A percentile compares a stretch with the other conserved stretches of the same genome.
Evolutionary conservation across 2,888 invertebrate genomes (phyloP).

Genomic region (Lycophotia porphyrea): DNA sequence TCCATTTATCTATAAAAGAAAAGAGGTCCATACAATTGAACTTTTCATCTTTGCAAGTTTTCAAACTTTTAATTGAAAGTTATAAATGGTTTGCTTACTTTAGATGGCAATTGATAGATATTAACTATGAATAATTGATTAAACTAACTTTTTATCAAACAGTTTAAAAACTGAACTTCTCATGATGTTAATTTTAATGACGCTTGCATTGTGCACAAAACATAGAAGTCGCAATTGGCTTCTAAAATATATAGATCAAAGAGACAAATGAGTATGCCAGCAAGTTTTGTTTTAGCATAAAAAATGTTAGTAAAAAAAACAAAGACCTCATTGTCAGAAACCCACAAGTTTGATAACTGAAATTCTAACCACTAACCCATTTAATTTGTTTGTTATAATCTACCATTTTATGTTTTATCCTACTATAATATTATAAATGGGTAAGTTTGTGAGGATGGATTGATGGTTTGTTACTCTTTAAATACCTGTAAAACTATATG

Average conservation of each 20-base stretch:
- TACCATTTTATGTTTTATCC: slow-evolving; percentile 5
- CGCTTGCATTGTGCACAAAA: slow-evolving; percentile 3
- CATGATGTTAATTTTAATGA: neutral
- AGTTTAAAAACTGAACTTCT: neutral
- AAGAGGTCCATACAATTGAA: neutral
- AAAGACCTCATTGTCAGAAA: neutral
- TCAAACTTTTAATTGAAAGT: neutral
- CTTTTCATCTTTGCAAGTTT: neutral
- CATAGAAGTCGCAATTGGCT: slow-evolving; percentile 28
- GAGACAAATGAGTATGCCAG: slow-evolving; percentile 26
- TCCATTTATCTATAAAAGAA: no score
- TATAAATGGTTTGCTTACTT: neutral
- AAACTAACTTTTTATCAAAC: neutral
- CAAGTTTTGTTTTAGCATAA: neutral
- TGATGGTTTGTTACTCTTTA: no score
- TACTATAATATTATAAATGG: no score
- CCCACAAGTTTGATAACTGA: neutral
- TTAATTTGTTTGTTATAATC: slow-evolving; percentile 3
- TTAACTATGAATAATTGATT: neutral
- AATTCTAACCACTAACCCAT: neutral
- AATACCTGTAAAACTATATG: no score
- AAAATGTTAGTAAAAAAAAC: slow-evolving; percentile 20
- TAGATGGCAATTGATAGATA: slow-evolving; percentile 3
- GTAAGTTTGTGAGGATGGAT: no score
- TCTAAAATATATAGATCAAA: neutral